Evolutionary conservation across 2,888 invertebrate genomes (phyloP).

Genomic region (Apeira syringaria): DNA sequence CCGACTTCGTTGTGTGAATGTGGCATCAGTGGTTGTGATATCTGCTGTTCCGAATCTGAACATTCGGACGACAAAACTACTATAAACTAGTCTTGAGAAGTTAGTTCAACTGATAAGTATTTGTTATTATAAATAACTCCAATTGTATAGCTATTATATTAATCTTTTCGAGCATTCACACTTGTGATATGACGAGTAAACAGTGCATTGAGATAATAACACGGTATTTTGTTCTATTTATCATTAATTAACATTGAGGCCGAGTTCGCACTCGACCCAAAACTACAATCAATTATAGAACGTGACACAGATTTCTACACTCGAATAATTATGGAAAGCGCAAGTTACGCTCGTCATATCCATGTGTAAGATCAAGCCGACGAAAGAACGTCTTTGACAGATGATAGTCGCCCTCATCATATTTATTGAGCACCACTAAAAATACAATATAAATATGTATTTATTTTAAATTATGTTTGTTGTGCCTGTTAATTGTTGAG

Average conservation of each 20-base stretch:
- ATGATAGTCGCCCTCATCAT: too few relatives aligned
- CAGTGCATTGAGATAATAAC: constrained; percentile 58
- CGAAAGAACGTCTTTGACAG: too few relatives aligned
- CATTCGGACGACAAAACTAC: constrained; percentile 69
- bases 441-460: too few relatives aligned
- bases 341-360: constrained; percentile 6
- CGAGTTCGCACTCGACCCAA: constrained; percentile 60
- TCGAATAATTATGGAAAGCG: constrained; percentile 33
- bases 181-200: constrained; percentile 60
- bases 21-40: constrained; percentile 90
- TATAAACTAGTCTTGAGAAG: constrained; percentile 62
- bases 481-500: too few relatives aligned
- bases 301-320: constrained; percentile 41
- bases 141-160: constrained; percentile 25
- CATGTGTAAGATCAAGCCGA: background rate
- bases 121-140: constrained; percentile 7
- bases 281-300: constrained; percentile 22
- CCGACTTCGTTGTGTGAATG: constrained; percentile 90
- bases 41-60: constrained; percentile 75
- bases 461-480: too few relatives aligned
- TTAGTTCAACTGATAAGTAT: constrained; percentile 16
- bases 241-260: constrained; percentile 59
- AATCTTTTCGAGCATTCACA: constrained; percentile 21
- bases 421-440: too few relatives aligned
- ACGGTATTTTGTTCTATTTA: constrained; percentile 58